A percentile compares a stretch with the other conserved stretches of the same genome.
Evolutionary conservation across 2,797 vertebrate genomes (phyloP).

Genomic region (Takifugu ocellatus): DNA sequence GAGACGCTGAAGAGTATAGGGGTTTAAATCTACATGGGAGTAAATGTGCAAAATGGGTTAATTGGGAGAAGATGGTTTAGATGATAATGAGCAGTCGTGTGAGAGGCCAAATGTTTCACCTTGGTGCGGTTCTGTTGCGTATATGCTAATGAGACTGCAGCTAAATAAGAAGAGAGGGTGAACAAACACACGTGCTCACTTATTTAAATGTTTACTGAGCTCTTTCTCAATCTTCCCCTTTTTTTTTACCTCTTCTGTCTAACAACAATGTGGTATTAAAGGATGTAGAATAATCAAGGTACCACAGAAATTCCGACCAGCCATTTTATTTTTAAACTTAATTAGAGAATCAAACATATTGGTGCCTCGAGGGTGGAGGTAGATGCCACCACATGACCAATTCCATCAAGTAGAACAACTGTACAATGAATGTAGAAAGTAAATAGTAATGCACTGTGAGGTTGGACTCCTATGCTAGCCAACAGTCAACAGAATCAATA

Average conservation of each 20-base stretch:
- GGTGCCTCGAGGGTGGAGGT: no score
- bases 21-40: neutral
- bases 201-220: neutral
- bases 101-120: slow-evolving; percentile 20
- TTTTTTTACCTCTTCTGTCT: slow-evolving; percentile 1
- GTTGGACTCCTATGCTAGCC: slow-evolving; percentile 20
- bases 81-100: slow-evolving; percentile 11
- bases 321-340: no score
- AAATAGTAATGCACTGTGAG: slow-evolving; percentile 3
- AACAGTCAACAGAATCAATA: slow-evolving; percentile 37
- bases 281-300: slow-evolving; percentile 22
- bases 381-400: neutral
- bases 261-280: slow-evolving; percentile 18
- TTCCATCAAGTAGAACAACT: neutral
- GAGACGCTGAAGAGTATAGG: neutral
- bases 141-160: slow-evolving; percentile 42
- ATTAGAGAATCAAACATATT: no score
- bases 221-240: neutral
- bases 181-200: neutral
- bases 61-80: neutral
- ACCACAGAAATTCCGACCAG: slow-evolving; percentile 14
- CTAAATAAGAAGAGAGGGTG: slow-evolving; percentile 22
- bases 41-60: neutral
- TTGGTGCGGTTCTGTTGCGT: slow-evolving; percentile 32
- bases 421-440: neutral